Base-by-base conservation (phyloP, 2,113 vertebrate genomes). In the Okapia johnstoni region DNA sequence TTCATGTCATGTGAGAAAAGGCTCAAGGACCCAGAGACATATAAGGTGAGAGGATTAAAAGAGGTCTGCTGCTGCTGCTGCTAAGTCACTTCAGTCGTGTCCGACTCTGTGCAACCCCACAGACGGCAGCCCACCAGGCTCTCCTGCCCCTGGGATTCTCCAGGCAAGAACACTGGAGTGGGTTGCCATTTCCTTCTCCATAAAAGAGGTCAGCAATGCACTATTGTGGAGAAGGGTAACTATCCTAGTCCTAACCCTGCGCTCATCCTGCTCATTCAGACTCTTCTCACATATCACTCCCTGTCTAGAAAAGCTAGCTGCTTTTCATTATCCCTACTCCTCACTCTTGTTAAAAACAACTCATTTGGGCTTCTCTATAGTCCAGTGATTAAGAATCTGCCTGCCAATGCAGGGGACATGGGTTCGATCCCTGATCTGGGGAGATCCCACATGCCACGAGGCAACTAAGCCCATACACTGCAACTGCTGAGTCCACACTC, bases 281-380 rank as follows among this genome's bases (percentile, higher is more conserved):
- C 16, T 23, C 30, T 80, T 93, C 36, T 36, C 46, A 63, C 17
- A 36, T 17, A 54, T 19, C 15, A 88, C 28, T 58, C 52, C 25
- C 13, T 87, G 30, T 43, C 21, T 1, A 79, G 40, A 54, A 85
- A 10, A 2, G 0, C 3, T 52, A 1, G 0, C 1, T 52, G 0
- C 2, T 52, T n/a, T 43, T 73, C 8, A 52, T 5, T 70, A 8
- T 83, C 87, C 11, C 5, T n/a, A 33, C 3, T 43, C 21, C 3
- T 8, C 54, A 60, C 4, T 77, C 23, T 73, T 57, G 15, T 60
- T 55, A 90, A 88, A 3, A 25, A 30, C 30, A 63, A 90, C 4
- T 52, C 19, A 63, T 87, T 73, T 21, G 1, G 70, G 40, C 70
- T 76, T 76, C 40, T 40, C 70, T 76, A 23, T 26, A 26, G 23